Conservation (phyloP, 2,113 vertebrate species). For the Etheostoma spectabile region DNA sequence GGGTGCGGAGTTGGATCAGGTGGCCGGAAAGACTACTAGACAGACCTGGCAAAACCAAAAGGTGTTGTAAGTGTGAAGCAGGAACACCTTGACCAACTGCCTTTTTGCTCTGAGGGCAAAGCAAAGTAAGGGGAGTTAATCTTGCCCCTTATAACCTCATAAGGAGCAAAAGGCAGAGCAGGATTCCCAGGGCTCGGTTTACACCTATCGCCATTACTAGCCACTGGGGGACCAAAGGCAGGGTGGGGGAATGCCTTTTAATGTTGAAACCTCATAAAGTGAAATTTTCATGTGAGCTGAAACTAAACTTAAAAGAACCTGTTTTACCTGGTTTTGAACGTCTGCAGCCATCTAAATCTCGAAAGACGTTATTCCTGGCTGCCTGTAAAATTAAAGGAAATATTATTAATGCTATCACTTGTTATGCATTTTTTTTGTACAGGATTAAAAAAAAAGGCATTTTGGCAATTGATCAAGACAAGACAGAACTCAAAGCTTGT, state of each 20-base stretch:
- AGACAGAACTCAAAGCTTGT: not conserved
- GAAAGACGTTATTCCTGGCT: not conserved
- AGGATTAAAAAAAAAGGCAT: not conserved
- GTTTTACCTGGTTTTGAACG: conserved; percentile 44
- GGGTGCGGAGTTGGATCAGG: no score
- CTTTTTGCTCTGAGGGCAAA: no score
- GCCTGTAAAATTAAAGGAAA: conserved; percentile 43
- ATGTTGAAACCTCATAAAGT: no score
- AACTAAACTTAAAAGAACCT: not conserved
- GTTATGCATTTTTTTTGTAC: not conserved
- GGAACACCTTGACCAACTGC: not conserved
- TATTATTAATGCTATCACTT: not conserved
- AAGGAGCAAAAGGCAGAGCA: no score
- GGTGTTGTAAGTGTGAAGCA: not conserved
- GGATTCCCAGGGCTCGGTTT: no score
- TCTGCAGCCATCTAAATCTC: conserved; percentile 16
- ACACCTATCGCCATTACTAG: no score
- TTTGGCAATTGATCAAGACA: not conserved
- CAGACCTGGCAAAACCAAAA: not conserved
- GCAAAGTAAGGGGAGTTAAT: no score
- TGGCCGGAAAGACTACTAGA: not conserved
- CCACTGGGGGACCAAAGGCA: no score
- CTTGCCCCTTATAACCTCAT: no score
- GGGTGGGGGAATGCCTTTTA: no score
- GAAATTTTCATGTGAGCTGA: no score